Evolutionary conservation across 1,140 invertebrate species (phyloP).

Genomic region (Pachyrhynchus sulphureomaculatus): DNA sequence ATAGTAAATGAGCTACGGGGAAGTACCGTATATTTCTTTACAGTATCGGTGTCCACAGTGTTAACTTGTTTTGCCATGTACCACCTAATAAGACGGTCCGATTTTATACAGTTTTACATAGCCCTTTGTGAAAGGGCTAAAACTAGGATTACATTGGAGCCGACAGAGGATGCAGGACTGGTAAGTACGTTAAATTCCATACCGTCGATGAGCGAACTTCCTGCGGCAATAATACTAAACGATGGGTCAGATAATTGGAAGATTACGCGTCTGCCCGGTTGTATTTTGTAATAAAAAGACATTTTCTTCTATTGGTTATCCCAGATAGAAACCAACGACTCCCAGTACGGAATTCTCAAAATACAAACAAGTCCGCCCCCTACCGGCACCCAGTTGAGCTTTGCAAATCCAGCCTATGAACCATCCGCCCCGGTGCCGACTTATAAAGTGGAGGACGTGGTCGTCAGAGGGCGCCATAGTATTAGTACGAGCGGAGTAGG

Average conservation of each 20-base stretch:
- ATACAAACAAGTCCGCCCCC: constrained; percentile 56
- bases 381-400: constrained; percentile 61
- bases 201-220: not conserved
- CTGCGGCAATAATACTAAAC: not conserved
- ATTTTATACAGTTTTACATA: constrained; percentile 83
- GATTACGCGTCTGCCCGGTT: too few relatives aligned
- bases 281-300: too few relatives aligned
- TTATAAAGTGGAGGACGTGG: constrained; percentile 82
- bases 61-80: constrained; percentile 75
- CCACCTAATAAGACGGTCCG: constrained; percentile 71
- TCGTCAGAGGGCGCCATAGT: constrained; percentile 62
- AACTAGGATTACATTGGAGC: constrained; percentile 71
- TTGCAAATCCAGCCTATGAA: constrained; percentile 80
- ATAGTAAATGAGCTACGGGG: constrained; percentile 69
- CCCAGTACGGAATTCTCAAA: constrained; percentile 63
- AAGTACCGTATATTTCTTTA: constrained; percentile 86
- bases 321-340: constrained; percentile 58
- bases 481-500: constrained; percentile 45
- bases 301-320: constrained; percentile 22
- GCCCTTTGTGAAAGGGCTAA: constrained; percentile 69
- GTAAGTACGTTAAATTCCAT: constrained; percentile 51
- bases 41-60: constrained; percentile 73
- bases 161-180: constrained; percentile 76
- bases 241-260: not conserved
- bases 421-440: constrained; percentile 63